Conservation (phyloP, 2,888 invertebrate species). For the Rhimphoctona megacephalus region DNA sequence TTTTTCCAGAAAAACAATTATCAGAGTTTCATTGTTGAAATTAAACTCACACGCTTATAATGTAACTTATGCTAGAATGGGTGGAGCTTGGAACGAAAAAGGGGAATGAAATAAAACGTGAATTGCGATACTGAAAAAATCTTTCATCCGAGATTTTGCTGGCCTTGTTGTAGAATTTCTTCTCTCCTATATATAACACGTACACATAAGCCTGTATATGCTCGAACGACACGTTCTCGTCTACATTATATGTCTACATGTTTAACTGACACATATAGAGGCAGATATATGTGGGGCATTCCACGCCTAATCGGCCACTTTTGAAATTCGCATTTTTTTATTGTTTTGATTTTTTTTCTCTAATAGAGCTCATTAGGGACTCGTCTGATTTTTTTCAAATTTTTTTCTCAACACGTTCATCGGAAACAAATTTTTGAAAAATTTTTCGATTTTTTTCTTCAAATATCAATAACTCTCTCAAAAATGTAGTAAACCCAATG, state of each 20-base stretch:
- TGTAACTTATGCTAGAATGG: not conserved
- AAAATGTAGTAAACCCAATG: too few species aligned
- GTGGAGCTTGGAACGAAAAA: conserved; percentile 37
- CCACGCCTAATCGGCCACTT: too few species aligned
- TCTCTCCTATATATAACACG: not conserved
- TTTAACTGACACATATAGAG: conserved; percentile 23
- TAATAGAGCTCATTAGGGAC: too few species aligned
- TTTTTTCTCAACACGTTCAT: too few species aligned
- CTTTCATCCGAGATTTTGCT: conserved; percentile 55
- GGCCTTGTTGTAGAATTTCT: conserved; percentile 47
- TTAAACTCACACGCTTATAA: not conserved
- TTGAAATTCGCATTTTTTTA: too few species aligned
- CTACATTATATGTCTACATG: conserved; percentile 34
- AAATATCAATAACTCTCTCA: too few species aligned
- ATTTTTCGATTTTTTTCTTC: too few species aligned
- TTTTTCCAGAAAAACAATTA: not conserved
- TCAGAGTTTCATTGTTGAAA: not conserved
- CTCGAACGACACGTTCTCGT: conserved; percentile 24
- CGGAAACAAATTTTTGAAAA: too few species aligned
- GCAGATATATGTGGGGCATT: too few species aligned
- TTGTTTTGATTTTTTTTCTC: too few species aligned
- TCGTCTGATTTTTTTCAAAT: too few species aligned
- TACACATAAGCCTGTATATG: not conserved
- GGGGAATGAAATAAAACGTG: conserved; percentile 37
- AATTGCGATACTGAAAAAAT: conserved; percentile 48